Conservation (phyloP, 2,888 invertebrate genomes). For the Hirtodrosophila duncani region DNA sequence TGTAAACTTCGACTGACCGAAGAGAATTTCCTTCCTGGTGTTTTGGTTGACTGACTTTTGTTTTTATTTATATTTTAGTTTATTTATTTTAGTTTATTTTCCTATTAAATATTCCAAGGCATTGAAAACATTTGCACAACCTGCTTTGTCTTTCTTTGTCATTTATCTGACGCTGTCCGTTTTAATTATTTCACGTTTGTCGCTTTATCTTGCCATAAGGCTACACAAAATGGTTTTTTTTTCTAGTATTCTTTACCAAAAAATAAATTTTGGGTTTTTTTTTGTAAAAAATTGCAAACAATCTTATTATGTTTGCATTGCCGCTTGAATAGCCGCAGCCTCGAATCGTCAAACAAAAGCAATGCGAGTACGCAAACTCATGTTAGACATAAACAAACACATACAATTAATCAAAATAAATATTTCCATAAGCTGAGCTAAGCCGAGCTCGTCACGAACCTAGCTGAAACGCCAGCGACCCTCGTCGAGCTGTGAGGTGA, state of each 20-base stretch:
- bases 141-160: conserved; percentile 14
- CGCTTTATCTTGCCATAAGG: conserved; percentile 10
- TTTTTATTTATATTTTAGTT: conserved; percentile 21
- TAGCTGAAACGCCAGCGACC: conserved; percentile 5
- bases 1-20: too few relatives aligned
- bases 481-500: conserved; percentile 18
- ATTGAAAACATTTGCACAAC: conserved; percentile 18
- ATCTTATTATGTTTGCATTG: conserved; percentile 54
- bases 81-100: conserved; percentile 27
- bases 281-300: conserved; percentile 40
- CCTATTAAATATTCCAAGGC: conserved; percentile 26
- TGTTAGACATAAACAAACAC: background rate
- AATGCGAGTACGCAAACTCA: conserved; percentile 28
- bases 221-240: conserved; percentile 16
- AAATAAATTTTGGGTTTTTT: conserved; percentile 18
- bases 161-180: conserved; percentile 8
- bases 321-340: conserved; percentile 56
- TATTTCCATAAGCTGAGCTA: background rate
- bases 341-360: conserved; percentile 41
- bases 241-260: too few relatives aligned
- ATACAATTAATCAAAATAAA: conserved; percentile 5
- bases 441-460: conserved; percentile 26
- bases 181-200: conserved; percentile 19
- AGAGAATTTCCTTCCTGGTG: too few relatives aligned
- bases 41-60: conserved; percentile 26